These are phyloP conservation scores for Timema cristinae DNA, from an alignment of 2,888 invertebrate genomes.

Conservation along the genomic window DNA sequence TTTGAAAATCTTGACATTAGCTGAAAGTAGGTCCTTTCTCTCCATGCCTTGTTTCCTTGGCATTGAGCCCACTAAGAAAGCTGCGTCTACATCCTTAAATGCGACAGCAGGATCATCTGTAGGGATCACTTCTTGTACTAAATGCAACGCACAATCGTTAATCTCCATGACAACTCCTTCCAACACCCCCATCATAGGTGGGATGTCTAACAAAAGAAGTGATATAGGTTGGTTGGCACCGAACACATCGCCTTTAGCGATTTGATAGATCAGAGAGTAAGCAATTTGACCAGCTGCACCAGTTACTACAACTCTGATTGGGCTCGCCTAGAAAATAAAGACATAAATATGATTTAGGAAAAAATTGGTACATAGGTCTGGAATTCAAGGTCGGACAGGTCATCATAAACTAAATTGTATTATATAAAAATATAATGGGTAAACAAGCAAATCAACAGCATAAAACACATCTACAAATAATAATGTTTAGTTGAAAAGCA, in stretches of 20 bases:
- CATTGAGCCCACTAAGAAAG: conserved; percentile 97
- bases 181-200: conserved; percentile 94
- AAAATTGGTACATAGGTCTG: too few species aligned
- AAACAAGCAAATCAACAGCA: too few species aligned
- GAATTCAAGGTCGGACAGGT: too few species aligned
- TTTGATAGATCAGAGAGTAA: conserved; percentile 90
- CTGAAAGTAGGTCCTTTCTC: conserved; percentile 92
- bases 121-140: conserved; percentile 75
- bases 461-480: too few species aligned
- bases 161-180: conserved; percentile 98
- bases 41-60: conserved; percentile 98
- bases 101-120: conserved; percentile 85
- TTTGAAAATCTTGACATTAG: conserved; percentile 98
- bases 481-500: too few species aligned
- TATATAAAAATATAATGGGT: too few species aligned
- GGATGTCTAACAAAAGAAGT: conserved; percentile 90
- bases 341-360: not conserved
- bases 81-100: conserved; percentile 94
- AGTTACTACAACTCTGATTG: conserved; percentile 91
- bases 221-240: conserved; percentile 82
- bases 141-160: conserved; percentile 89
- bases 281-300: conserved; percentile 99
- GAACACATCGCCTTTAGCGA: conserved; percentile 95
- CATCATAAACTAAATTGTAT: too few species aligned
- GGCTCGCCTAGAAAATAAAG: conserved; percentile 59